Evolutionary conservation across 2,797 vertebrate species (phyloP), one percentile per base, ranked within the genome.

Genomic region (Podarcis lilfordi): DNA sequence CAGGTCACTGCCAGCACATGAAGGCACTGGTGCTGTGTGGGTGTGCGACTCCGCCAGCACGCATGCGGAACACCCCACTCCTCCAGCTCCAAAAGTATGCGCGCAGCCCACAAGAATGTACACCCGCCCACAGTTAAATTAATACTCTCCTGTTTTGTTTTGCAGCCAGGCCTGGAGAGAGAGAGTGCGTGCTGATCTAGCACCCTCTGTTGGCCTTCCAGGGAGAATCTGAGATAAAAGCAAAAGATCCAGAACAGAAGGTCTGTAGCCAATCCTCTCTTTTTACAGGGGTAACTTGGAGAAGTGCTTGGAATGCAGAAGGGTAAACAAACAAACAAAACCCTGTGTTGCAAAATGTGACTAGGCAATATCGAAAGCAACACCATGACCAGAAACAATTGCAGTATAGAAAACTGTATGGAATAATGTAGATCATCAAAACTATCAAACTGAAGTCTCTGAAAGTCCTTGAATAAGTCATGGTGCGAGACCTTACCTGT

Each of bases 151-250:
- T 61, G 59, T 61, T 61, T 61, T 61, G 17, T 77, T 13, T 29
- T 50, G 25, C 37, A 43, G 80, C 6, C 17, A 8, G 1, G 2
- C 17, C 55, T 10, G 32, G 9, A 4, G 50, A 55, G 50, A 50
- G 50, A 13, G 45, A 11, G 6, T 0, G 4, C 2, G n/a, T 2
- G 3, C 9, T 3, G 7, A 17, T 80, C 32, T 21, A 3, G 77
- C 45, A 0, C 77, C 77, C 40, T 21, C 85, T 86, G 4, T 25
- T 79, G 85, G 85, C 5, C 40, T 15, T 10, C n/a, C 3, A 0
- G 35, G 76, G 21, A 71, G n/a, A 77, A 13, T 8, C n/a, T 13
- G 37, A 15, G 11, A 55, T 55, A 15, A 4, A 59, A 10, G 9
- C 21, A 55, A n/a, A 2, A 17, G 7, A 2, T 0, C 5, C 3